phyloP scores from a whole-genome alignment of 2,888 invertebrate genomes.

The Heterodera filipjevi region DNA sequence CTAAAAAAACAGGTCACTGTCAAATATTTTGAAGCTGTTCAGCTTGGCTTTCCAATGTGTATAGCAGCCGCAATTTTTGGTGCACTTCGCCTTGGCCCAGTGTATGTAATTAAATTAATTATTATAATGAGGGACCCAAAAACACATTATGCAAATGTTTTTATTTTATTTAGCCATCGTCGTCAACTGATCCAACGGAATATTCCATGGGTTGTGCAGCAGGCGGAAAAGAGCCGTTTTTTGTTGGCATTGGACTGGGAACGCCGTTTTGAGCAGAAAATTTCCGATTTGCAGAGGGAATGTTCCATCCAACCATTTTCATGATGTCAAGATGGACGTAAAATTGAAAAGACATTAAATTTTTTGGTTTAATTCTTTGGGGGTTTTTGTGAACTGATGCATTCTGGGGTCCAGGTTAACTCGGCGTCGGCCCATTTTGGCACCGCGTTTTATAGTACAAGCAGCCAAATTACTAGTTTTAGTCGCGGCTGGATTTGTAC shows the following conservation, averaged over 20 bases:
- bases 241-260: conserved; percentile 61
- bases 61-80: conserved; percentile 89
- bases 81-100: conserved; percentile 81
- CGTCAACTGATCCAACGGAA: conserved; percentile 47
- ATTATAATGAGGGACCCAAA: no score
- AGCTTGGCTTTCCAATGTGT: conserved; percentile 94
- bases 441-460: no score
- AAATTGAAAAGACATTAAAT: no score
- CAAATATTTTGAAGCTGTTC: conserved; percentile 96
- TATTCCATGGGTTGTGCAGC: conserved; percentile 57
- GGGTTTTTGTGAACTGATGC: no score
- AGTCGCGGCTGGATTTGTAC: no score
- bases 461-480: no score
- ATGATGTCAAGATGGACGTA: not conserved
- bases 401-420: no score
- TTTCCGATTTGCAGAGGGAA: conserved; percentile 50
- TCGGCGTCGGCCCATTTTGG: no score
- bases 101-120: conserved; percentile 68
- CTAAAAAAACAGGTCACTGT: conserved; percentile 73
- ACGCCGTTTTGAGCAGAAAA: conserved; percentile 50
- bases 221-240: conserved; percentile 52
- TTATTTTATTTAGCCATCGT: conserved; percentile 49
- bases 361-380: no score
- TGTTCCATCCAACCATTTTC: conserved; percentile 38
- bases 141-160: not conserved